Conservation (phyloP, 1,140 invertebrate genomes). For the Drosophila fuyamai region DNA sequence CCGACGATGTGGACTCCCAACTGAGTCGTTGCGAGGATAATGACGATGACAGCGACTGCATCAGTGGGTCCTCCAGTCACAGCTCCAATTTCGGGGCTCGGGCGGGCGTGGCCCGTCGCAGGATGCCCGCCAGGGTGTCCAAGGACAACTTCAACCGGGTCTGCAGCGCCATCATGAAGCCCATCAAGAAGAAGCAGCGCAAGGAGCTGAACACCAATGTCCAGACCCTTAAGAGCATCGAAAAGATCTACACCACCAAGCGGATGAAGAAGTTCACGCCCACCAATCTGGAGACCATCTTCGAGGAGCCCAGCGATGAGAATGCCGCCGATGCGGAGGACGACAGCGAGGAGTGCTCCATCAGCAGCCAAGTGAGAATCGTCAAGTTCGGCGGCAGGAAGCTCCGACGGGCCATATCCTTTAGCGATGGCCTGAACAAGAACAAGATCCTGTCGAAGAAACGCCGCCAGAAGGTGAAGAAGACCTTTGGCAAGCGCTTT, state of each 20-base stretch:
- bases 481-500: constrained; percentile 71
- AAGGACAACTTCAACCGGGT: constrained; percentile 76
- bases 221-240: constrained; percentile 72
- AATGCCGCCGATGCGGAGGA: constrained; percentile 67
- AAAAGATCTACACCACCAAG: constrained; percentile 75
- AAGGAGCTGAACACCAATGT: constrained; percentile 57
- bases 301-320: constrained; percentile 73
- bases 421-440: constrained; percentile 74
- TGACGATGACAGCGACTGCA: constrained; percentile 58
- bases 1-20: constrained; percentile 58
- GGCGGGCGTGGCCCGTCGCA: constrained; percentile 59
- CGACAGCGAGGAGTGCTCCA: constrained; percentile 60
- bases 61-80: constrained; percentile 25
- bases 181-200: constrained; percentile 60
- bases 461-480: constrained; percentile 77
- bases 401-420: constrained; percentile 64
- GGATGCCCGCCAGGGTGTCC: constrained; percentile 63
- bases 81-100: constrained; percentile 23
- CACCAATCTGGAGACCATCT: constrained; percentile 76
- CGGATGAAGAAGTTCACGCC: constrained; percentile 74
- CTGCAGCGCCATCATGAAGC: constrained; percentile 70
- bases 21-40: constrained; percentile 52
- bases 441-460: constrained; percentile 74
- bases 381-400: constrained; percentile 69
- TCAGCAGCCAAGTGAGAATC: constrained; percentile 60